These are phyloP conservation scores for Phalacrocorax aristotelis DNA, from an alignment of 2,113 vertebrate genomes.

Conservation along the genomic window DNA sequence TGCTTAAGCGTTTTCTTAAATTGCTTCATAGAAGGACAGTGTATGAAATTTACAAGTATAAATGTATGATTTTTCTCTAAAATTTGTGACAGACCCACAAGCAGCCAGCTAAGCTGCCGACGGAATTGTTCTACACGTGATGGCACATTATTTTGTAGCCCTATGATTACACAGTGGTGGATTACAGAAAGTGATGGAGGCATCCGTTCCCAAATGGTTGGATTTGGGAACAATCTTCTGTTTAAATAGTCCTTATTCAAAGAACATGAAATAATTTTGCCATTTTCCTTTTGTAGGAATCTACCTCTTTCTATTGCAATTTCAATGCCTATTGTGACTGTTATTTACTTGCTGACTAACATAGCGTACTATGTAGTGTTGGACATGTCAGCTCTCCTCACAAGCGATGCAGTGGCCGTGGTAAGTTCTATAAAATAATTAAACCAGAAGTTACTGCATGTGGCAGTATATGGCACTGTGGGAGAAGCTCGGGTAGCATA, in stretches of 20 bases:
- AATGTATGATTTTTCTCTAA: not conserved
- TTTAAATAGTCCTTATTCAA: not conserved
- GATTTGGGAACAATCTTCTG: not conserved
- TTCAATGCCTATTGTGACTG: conserved; percentile 82
- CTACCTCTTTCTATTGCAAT: conserved; percentile 84
- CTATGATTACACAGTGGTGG: not conserved
- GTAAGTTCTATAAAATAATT: conserved; percentile 63
- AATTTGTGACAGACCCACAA: not conserved
- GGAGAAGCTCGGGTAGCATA: not conserved
- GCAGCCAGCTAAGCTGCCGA: not conserved
- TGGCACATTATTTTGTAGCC: not conserved
- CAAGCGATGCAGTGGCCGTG: conserved; percentile 84
- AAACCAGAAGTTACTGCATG: not conserved
- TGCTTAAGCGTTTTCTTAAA: not conserved
- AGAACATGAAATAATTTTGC: not conserved
- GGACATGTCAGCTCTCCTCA: conserved; percentile 81
- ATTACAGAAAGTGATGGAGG: not conserved
- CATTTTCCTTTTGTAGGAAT: conserved; percentile 70
- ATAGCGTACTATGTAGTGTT: conserved; percentile 83
- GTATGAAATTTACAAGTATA: not conserved
- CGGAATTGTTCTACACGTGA: not conserved
- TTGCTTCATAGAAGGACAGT: not conserved
- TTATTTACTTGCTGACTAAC: conserved; percentile 87
- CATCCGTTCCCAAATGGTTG: not conserved
- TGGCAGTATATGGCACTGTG: not conserved